These are phyloP conservation scores for Eurosta solidaginis DNA, from an alignment of 1,140 invertebrate species.

Conservation along the genomic window DNA sequence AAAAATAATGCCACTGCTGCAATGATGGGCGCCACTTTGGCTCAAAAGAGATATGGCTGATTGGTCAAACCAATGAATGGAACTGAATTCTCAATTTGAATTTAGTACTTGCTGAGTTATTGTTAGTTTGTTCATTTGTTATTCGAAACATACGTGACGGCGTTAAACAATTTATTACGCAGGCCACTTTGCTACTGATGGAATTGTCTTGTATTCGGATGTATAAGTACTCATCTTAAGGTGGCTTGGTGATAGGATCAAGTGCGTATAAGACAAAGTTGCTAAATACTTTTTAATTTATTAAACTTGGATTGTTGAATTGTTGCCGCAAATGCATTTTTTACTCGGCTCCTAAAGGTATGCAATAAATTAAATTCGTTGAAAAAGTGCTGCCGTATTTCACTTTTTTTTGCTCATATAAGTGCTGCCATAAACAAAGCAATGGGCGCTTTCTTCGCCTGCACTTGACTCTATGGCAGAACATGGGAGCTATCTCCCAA, in stretches of 20 bases:
- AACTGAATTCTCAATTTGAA: not conserved
- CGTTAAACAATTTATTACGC: conserved; percentile 18
- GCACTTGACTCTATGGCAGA: too few relatives aligned
- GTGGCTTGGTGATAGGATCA: not conserved
- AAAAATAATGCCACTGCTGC: not conserved
- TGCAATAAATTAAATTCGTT: too few relatives aligned
- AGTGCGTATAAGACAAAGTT: too few relatives aligned
- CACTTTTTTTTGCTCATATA: too few relatives aligned
- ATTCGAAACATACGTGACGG: not conserved
- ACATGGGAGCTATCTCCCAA: too few relatives aligned
- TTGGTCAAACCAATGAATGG: conserved; percentile 12
- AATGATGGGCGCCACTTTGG: conserved; percentile 5
- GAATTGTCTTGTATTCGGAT: not conserved
- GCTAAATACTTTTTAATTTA: too few relatives aligned
- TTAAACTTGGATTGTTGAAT: too few relatives aligned
- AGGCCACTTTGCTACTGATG: not conserved
- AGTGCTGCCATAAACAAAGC: too few relatives aligned
- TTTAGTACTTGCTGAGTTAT: not conserved
- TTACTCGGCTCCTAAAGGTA: too few relatives aligned
- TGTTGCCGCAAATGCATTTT: too few relatives aligned
- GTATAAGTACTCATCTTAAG: not conserved
- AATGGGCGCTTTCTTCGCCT: too few relatives aligned
- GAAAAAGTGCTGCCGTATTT: too few relatives aligned
- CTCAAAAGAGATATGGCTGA: conserved; percentile 1
- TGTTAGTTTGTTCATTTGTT: not conserved